Base-by-base conservation (phyloP, 2,888 invertebrate species). In the Leistus spinibarbis region DNA sequence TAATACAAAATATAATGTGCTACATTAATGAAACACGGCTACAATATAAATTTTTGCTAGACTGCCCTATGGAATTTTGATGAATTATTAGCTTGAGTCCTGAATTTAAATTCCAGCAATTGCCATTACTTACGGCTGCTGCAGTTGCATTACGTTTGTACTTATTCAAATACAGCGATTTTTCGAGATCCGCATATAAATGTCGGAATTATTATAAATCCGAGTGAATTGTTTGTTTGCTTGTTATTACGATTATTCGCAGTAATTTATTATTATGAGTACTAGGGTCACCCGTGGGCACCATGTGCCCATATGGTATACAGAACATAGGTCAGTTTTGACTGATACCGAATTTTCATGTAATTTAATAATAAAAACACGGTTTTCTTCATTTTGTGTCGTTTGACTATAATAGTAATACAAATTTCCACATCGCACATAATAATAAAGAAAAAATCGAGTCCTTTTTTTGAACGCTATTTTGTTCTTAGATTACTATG, bases 181-280 rank as follows among this genome's bases (percentile, higher is more conserved):
- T 71, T 71, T 71, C 71, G 71, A 71, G 71, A 64, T 71, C 16
- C 64, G 71, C 71, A 71, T 71, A 71, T 54, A 71, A 71, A 71
- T 71, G 71, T 24, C 3, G 65, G 56, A 71, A 71, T 71, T 71
- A 71, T 71, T 71, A 65, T 71, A 71, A 70, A 71, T 54, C 60
- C 19, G 60, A 60, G 10, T 20, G 20, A 60, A 60, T 3, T 7
- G 60, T 60, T 19, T 60, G 60, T 60, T 60, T 60, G 19, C 60
- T 60, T 71, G 56, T 71, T 71, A 63, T 71, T 69, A 69, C 22
- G 57, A 69, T 69, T 71, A 64, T 71, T 63, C 54, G 70, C 63
- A n/a, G n/a, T n/a, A n/a, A n/a, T n/a, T n/a, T n/a, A n/a, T n/a
- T n/a, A n/a, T n/a, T n/a, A n/a, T n/a, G n/a, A n/a, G n/a, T n/a